Conservation (phyloP, 2,888 invertebrate species). For the Callimorpha dominula region DNA sequence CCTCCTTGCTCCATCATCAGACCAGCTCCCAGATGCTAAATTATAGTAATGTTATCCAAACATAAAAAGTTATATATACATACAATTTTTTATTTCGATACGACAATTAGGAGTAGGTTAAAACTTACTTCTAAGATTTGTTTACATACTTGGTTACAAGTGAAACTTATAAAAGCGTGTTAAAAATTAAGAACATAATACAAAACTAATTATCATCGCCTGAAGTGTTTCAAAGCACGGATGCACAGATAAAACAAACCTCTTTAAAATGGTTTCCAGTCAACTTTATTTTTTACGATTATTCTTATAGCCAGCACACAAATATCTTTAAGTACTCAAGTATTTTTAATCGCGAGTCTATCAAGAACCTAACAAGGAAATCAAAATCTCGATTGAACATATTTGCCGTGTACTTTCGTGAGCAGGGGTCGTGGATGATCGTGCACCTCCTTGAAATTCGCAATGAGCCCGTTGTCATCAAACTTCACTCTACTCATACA, state of each 20-base stretch:
- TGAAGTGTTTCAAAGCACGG: background rate
- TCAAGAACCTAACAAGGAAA: background rate
- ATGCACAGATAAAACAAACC: background rate
- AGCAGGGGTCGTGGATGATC: constrained; percentile 17
- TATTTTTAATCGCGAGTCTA: background rate
- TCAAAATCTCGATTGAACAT: background rate
- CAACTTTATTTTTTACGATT: background rate
- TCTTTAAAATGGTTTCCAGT: background rate
- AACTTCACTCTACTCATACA: constrained; percentile 25
- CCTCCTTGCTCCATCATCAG: too few species aligned
- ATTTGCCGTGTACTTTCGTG: constrained; percentile 7
- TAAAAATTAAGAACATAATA: too few species aligned
- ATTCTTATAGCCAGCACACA: background rate
- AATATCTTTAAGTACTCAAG: background rate
- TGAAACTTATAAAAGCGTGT: too few species aligned
- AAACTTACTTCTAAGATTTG: too few species aligned
- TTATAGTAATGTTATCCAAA: too few species aligned
- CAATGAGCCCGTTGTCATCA: background rate
- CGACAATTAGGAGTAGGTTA: too few species aligned
- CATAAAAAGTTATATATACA: too few species aligned
- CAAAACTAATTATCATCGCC: too few species aligned
- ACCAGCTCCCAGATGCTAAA: too few species aligned
- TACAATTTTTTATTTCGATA: too few species aligned
- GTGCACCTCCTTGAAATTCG: constrained; percentile 8
- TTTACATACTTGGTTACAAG: too few species aligned